A percentile compares a stretch with the other conserved stretches of the same genome.
Conservation (phyloP, 2,797 vertebrate genomes). For the Lepidocolaptes lacrymiger region DNA sequence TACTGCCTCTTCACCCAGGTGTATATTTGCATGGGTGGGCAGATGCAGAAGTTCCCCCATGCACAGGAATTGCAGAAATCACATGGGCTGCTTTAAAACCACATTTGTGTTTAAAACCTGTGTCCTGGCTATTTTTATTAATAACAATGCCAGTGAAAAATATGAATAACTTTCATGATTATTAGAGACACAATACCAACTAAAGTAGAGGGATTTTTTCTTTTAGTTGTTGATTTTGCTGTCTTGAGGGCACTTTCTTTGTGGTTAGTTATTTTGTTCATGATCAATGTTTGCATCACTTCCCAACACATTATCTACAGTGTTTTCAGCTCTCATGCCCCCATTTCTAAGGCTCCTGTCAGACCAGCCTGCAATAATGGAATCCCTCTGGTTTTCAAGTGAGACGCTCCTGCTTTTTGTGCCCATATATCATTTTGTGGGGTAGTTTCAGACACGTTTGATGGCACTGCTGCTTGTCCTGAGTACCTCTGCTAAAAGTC, state of each 20-base stretch:
- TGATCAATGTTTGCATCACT: not conserved
- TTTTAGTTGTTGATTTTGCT: not conserved
- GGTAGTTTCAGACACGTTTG: not conserved
- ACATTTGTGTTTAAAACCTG: not conserved
- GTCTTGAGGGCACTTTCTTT: not conserved
- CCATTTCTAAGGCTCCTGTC: not conserved
- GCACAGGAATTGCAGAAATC: not conserved
- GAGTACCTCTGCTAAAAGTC: not conserved
- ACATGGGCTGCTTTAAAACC: not conserved
- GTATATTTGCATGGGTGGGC: not conserved
- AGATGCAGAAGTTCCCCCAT: not conserved
- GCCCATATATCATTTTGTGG: not conserved
- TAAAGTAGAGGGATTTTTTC: not conserved
- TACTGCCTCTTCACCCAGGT: not conserved
- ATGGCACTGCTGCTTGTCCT: not conserved
- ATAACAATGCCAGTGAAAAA: not conserved
- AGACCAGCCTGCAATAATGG: not conserved
- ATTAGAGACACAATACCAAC: not conserved
- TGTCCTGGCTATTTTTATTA: not conserved
- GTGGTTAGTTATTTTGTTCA: not conserved
- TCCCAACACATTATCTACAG: not conserved
- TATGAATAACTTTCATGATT: fast-evolving
- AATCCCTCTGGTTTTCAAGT: not conserved
- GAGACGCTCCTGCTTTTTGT: not conserved
- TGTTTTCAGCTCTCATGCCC: not conserved